Evolutionary conservation across 2,797 vertebrate species (phyloP), one percentile per base, ranked within the genome.

Genomic region (Sebastes flavidus): DNA sequence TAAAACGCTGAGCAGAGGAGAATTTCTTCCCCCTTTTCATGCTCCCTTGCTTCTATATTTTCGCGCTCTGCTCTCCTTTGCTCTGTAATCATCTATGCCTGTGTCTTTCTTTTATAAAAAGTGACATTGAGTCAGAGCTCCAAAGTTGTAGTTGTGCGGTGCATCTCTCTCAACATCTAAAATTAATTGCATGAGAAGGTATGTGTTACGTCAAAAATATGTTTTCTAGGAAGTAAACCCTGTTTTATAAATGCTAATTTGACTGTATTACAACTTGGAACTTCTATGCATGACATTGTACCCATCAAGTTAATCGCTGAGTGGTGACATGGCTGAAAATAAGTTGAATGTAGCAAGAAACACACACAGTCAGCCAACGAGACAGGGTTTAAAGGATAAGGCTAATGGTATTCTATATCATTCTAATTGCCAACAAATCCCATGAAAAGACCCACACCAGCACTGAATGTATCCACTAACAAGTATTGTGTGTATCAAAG

Each of bases 1-100:
- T 63, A 56, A 85, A 83, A 79, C 61, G 71, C 78, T 81, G 85
- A 84, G 77, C 36, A 52, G 14, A 62, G 49, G 10, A 58, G 30
- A 38, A 61, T 42, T 54, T 5, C 34, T 49, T n/a, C 52, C 52
- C 38, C 25, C 3, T 12, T 68, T 24, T 36, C 20, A 69, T n/a
- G 46, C 20, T 61, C 10, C 36, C 13, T 29, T 20, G 25, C 30
- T 36, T 75, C 70, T 32, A 30, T 25, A 38, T 24, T 24, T 36
- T 54, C 16, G 9, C 20, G 55, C 8, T 25, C 14, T 54, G 1
- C 32, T 38, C 52, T 36, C 5, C 20, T 36, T 27, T 36, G 25
- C 66, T 73, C 1, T 72, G 32, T 56, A 56, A 72, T 77, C 62
- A 60, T 38, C 18, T 73, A 32, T 46, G 52, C 36, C 24, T 27